Evolutionary conservation across 1,140 invertebrate genomes (phyloP), one percentile per base, ranked within the genome.

Genomic region (Lepidurus packardi): DNA sequence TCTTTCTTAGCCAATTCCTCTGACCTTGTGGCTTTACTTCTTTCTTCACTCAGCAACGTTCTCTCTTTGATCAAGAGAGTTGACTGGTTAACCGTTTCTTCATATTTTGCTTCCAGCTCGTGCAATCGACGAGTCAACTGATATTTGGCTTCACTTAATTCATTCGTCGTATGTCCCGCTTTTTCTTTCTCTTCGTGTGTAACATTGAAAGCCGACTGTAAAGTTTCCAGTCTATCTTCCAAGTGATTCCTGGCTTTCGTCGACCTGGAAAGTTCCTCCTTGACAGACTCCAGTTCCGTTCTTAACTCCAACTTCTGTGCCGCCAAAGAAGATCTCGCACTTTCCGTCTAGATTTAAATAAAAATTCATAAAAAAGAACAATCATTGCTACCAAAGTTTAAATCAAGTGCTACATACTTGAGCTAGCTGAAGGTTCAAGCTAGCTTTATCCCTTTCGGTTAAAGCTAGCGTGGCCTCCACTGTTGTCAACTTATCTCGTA

Each of bases 11-110:
- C 53, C 21, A 65, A 65, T 21, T 65, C 53, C 21, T 65, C 53
- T n/a, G 53, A 65, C 16, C 53, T 13, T 7, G 13, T 65, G 13
- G 53, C 7, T 65, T 65, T 65, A 16, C 21, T 65, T 1, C 16
- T 65, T 65, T 65, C 53, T 65, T 65, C 53, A 5, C 4, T 21
- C 13, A 65, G 21, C 2, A 65, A 21, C 53, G 53, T 65, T 21
- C 21, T 65, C 53, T 65, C 53, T 65, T 65, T 65, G 53, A n/a
- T n/a, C 53, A 65, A 65, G 6, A n/a, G 53, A 13, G 53, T 65
- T 13, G 53, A 65, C 13, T 65, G 53, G 53, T 16, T 65, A 16
- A 65, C 13, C 53, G 21, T 65, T 65, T 65, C 53, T 65, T 65
- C 53, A 21, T 65, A 65, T 16, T 65, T 65, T 7, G 53, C 53